Percentiles rank a stretch among this genome's conserved stretches.
phyloP scores from a whole-genome alignment of 2,113 vertebrate genomes.

The Canis aureus region DNA sequence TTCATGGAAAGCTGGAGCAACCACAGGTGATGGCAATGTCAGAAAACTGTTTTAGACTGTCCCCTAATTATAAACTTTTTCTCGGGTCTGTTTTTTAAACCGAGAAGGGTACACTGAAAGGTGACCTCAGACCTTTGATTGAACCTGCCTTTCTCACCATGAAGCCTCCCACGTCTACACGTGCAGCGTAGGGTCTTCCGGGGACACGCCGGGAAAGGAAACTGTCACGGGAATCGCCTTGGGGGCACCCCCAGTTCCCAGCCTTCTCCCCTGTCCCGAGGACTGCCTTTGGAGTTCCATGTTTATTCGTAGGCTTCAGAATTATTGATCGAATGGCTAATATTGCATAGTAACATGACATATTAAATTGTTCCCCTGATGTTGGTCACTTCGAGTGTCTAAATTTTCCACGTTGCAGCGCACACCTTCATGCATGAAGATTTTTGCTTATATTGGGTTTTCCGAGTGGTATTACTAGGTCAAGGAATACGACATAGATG shows the following conservation, averaged over 20 bases:
- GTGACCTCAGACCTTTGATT: neutral
- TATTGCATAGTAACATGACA: neutral
- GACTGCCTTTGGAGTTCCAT: neutral
- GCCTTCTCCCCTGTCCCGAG: neutral
- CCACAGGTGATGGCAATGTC: neutral
- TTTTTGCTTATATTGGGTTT: slow-evolving; percentile 17
- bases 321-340: neutral
- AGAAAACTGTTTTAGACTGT: neutral
- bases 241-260: neutral
- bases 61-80: neutral
- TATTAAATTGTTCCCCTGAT: neutral
- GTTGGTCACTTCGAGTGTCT: neutral
- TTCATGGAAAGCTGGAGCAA: neutral
- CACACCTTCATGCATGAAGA: neutral
- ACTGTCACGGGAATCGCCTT: neutral
- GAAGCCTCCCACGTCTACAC: accelerated
- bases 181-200: neutral
- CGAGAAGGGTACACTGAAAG: neutral
- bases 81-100: neutral
- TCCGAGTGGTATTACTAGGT: slow-evolving; percentile 23
- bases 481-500: neutral
- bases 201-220: neutral
- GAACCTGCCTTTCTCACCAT: neutral
- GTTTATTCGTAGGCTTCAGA: neutral
- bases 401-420: neutral